Base-by-base conservation (phyloP, 2,113 vertebrate genomes). In the Syngnathus floridae region DNA sequence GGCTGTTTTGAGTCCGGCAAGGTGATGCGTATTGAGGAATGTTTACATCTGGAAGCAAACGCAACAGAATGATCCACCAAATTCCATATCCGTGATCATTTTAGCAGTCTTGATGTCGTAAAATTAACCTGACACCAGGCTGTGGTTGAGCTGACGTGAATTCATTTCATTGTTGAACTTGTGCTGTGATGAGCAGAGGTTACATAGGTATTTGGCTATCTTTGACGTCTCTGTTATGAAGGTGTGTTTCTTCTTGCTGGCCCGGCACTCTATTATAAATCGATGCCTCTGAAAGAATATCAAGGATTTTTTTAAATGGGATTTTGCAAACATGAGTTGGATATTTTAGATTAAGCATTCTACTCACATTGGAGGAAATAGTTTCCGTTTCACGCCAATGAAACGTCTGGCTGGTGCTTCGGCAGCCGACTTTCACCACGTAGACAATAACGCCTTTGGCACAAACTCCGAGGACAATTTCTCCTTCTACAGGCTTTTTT, bases 371-470 rank as follows among this genome's bases (percentile, higher is more conserved):
- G 38, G 90, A 93, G 2, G 91, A 94, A 83, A 96, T 94, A 59
- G 91, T 93, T 12, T 90, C 83, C 0, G 90, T 94, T 74, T 97
- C 93, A 70, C 91, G 88, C 94, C 95, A 96, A 65, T 87, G 89
- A 71, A 95, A 93, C 38, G 75, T 87, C 73, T 92, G 90, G 38
- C 80, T 90, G 45, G 90, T 87, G 55, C 90, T 90, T 54, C 90
- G 90, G 65, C 77, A 86, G 51, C 86, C 82, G 66, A 91, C 91
- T 90, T 91, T 93, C 61, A 93, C 84, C 68, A 94, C 90, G 0
- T 95, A 95, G n/a, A 95, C 78, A 0, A 91, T 86, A 70, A 96
- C 77, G 59, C 93, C 93, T 90, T 94, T 94, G 90, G 92, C 90
- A 87, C 92, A 94, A 78, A 95, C 90, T 62, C 95, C 94, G 51